phyloP scores from a whole-genome alignment of 2,888 invertebrate genomes.

The Heliconius cydno region DNA sequence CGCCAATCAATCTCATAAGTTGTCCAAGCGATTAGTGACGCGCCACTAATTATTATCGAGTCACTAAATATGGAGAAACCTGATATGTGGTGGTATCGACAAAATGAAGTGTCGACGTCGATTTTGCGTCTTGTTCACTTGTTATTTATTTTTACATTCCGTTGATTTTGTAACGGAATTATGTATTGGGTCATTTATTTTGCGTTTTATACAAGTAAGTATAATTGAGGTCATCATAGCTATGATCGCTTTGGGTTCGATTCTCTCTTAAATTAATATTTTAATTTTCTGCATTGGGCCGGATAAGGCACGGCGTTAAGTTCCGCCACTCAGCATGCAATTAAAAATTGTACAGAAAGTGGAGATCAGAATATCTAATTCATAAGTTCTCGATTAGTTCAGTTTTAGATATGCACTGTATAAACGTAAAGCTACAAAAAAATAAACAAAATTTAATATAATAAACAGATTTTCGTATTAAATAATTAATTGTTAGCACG shows the following conservation, averaged over 20 bases:
- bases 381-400: neutral
- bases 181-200: constrained; percentile 15
- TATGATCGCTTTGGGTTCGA: too few species aligned
- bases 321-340: neutral
- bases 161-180: constrained; percentile 42
- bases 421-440: too few species aligned
- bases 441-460: neutral
- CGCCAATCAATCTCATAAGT: constrained; percentile 75
- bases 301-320: neutral
- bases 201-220: neutral
- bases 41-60: constrained; percentile 60
- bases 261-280: neutral
- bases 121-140: constrained; percentile 55
- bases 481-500: neutral
- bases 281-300: neutral
- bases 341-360: neutral
- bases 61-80: constrained; percentile 60
- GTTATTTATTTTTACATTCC: constrained; percentile 46
- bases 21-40: constrained; percentile 74
- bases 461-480: neutral
- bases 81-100: constrained; percentile 67
- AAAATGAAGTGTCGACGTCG: constrained; percentile 67
- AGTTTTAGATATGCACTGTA: too few species aligned
- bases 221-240: too few species aligned
- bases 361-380: neutral